phyloP scores from a whole-genome alignment of 2,113 vertebrate genomes.

The Melanerpes aurifrons region DNA sequence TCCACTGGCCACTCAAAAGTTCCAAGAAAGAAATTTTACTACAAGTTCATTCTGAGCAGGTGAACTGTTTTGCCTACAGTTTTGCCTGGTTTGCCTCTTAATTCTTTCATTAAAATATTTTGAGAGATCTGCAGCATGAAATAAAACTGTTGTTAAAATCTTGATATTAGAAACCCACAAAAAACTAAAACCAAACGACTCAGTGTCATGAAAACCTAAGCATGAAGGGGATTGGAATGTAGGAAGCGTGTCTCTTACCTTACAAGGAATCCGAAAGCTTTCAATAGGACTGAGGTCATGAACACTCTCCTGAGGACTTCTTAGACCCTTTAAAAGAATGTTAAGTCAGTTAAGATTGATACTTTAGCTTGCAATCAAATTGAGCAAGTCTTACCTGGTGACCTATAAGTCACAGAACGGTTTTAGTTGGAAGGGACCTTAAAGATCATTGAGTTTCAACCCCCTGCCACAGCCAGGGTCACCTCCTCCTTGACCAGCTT shows the following conservation, averaged over 20 bases:
- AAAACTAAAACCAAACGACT: background rate
- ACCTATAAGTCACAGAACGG: background rate
- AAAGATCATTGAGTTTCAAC: too few relatives aligned
- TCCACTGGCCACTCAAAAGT: too few relatives aligned
- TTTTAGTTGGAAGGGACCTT: too few relatives aligned
- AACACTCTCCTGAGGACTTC: slow-evolving; percentile 93
- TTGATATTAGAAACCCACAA: background rate
- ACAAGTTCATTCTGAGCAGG: background rate
- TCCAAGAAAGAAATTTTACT: background rate
- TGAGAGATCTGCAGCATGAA: background rate
- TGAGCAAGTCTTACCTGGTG: background rate
- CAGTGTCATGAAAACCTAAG: background rate
- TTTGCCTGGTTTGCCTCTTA: background rate
- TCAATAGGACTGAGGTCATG: slow-evolving; percentile 94
- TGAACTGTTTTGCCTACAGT: background rate
- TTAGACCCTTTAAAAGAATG: slow-evolving; percentile 84
- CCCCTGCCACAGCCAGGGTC: too few relatives aligned
- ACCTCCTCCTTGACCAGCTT: too few relatives aligned
- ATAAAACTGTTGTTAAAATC: background rate
- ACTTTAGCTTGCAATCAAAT: background rate
- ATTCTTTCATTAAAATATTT: background rate
- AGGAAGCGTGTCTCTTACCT: slow-evolving; percentile 77
- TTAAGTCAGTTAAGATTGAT: background rate
- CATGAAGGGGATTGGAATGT: background rate
- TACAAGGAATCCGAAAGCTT: slow-evolving; percentile 89